Conservation (phyloP, 2,113 vertebrate genomes). For the cattle (Bos taurus) region ARS-UCD2.0 NC_037328.1:119165001-119165500, state of each 20-base stretch:
- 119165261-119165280: not conserved
- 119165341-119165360: not conserved
- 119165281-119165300: not conserved
- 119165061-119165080: rapidly evolving
- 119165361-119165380: not conserved
- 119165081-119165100: not conserved
- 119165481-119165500: rapidly evolving
- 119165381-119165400: rapidly evolving
- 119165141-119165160: not conserved
- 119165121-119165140: not conserved
- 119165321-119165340: not conserved
- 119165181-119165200: not conserved
- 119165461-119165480: rapidly evolving
- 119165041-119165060: not conserved
- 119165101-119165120: not conserved
- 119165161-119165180: not conserved
- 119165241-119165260: not conserved
- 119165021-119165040: not conserved
- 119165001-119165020: not conserved
- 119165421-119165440: rapidly evolving
- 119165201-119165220: not conserved
- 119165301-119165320: not conserved
- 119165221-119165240: not conserved
- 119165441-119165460: not conserved
- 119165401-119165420: not conserved